Percentiles rank a stretch among this genome's conserved stretches.
phyloP scores from a whole-genome alignment of 2,888 invertebrate genomes.

The Sarcophaga carnaria region DNA sequence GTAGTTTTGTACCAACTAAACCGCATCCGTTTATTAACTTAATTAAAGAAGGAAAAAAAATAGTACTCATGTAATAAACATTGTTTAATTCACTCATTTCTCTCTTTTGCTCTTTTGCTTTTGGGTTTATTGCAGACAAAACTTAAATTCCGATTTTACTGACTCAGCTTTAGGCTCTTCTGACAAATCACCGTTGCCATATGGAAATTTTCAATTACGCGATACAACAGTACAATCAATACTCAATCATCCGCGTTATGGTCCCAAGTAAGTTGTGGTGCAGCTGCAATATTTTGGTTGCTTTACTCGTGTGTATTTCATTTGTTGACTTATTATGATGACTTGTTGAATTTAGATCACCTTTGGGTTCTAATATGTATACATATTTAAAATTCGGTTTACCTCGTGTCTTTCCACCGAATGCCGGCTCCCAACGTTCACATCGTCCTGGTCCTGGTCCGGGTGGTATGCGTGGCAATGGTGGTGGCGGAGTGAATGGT shows the following conservation, averaged over 20 bases:
- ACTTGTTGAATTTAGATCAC: slow-evolving; percentile 83
- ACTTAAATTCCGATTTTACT: slow-evolving; percentile 96
- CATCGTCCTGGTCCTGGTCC: slow-evolving; percentile 82
- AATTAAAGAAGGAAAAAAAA: slow-evolving; percentile 45
- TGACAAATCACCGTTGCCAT: slow-evolving; percentile 95
- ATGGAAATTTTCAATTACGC: slow-evolving; percentile 95
- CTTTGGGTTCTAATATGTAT: slow-evolving; percentile 94
- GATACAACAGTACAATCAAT: slow-evolving; percentile 97
- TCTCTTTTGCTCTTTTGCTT: slow-evolving; percentile 62
- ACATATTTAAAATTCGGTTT: slow-evolving; percentile 96
- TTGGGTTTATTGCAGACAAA: slow-evolving; percentile 86
- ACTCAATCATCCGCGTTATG: slow-evolving; percentile 91
- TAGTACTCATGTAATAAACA: not conserved
- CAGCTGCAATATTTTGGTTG: slow-evolving; percentile 12
- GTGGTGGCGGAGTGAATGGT: slow-evolving; percentile 82
- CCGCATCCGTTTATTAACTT: slow-evolving; percentile 68
- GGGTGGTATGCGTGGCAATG: slow-evolving; percentile 71
- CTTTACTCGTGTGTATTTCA: not conserved
- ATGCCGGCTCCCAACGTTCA: slow-evolving; percentile 88
- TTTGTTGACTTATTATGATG: not conserved
- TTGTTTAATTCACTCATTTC: slow-evolving; percentile 48
- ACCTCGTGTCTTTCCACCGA: slow-evolving; percentile 94
- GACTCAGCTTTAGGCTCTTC: slow-evolving; percentile 96
- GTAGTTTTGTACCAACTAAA: slow-evolving; percentile 55
- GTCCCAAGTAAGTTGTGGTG: slow-evolving; percentile 87